Evolutionary conservation across 2,113 vertebrate species (phyloP).

Genomic region (Chlamydotis undulata): DNA sequence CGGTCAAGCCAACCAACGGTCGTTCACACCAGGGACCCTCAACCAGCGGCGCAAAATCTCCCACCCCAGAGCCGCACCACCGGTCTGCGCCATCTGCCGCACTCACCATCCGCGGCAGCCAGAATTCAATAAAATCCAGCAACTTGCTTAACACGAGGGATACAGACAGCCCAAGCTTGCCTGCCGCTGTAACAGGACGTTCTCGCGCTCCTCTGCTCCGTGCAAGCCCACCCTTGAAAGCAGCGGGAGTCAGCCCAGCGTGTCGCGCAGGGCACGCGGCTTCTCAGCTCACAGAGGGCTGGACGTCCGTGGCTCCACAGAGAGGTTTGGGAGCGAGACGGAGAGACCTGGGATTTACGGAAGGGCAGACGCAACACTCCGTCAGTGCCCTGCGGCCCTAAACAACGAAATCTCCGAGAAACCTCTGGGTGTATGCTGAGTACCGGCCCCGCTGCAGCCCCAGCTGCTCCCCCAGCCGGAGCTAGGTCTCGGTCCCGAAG

Average conservation of each 20-base stretch:
- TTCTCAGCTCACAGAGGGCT: neutral
- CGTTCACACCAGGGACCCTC: neutral
- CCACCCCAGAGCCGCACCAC: neutral
- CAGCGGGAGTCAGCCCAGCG: neutral
- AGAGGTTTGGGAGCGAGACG: neutral
- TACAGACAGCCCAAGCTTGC: neutral
- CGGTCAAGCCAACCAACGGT: neutral
- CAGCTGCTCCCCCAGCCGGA: no score
- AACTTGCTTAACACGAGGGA: neutral
- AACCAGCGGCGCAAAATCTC: neutral
- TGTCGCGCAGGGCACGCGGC: accelerated
- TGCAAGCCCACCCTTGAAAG: neutral
- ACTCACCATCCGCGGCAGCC: neutral
- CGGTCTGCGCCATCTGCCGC: neutral
- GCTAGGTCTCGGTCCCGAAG: no score
- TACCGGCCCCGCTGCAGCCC: no score
- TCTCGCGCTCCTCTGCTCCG: accelerated
- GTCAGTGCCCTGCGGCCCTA: neutral
- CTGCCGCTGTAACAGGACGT: neutral
- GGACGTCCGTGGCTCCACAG: accelerated
- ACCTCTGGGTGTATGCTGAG: neutral
- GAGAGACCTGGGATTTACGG: neutral
- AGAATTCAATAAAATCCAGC: neutral
- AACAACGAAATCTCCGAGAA: neutral
- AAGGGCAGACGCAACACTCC: neutral